Percentiles rank a stretch among this genome's conserved stretches.
These are phyloP conservation scores for Pituophis catenifer DNA, from an alignment of 2,113 vertebrate species.

Conservation along the genomic window DNA sequence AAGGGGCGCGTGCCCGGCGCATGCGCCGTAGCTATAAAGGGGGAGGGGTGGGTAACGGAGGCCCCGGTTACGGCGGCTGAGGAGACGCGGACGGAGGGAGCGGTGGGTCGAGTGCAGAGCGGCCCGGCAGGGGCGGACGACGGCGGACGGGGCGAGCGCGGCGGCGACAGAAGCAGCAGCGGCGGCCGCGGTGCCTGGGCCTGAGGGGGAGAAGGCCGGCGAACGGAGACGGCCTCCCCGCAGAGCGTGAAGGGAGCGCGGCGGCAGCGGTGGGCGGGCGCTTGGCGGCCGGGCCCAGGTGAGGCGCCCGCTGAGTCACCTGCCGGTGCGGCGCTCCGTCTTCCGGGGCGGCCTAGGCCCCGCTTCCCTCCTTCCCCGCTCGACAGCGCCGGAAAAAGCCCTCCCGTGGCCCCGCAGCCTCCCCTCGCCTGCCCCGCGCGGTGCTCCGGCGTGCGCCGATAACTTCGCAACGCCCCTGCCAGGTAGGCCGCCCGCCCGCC, in stretches of 20 bases:
- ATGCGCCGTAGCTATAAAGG: constrained; percentile 59
- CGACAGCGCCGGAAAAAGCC: background rate
- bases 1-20: constrained; percentile 28
- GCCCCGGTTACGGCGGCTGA: constrained; percentile 64
- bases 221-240: background rate
- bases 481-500: background rate
- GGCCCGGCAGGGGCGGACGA: background rate
- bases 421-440: too few species aligned
- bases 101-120: background rate
- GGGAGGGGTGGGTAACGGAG: constrained; percentile 44
- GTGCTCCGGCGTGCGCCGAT: background rate
- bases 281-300: background rate
- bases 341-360: background rate
- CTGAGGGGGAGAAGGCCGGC: constrained; percentile 11
- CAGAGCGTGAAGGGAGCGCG: background rate
- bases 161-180: background rate
- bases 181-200: background rate
- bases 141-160: background rate
- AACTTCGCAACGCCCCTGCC: background rate
- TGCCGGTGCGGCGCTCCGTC: background rate
- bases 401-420: background rate
- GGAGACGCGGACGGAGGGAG: background rate
- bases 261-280: background rate
- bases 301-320: constrained; percentile 45
- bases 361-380: background rate